Evolutionary conservation across 2,888 invertebrate genomes (phyloP), one percentile per base, ranked within the genome.

Genomic region (Drosophila prostipennis): DNA sequence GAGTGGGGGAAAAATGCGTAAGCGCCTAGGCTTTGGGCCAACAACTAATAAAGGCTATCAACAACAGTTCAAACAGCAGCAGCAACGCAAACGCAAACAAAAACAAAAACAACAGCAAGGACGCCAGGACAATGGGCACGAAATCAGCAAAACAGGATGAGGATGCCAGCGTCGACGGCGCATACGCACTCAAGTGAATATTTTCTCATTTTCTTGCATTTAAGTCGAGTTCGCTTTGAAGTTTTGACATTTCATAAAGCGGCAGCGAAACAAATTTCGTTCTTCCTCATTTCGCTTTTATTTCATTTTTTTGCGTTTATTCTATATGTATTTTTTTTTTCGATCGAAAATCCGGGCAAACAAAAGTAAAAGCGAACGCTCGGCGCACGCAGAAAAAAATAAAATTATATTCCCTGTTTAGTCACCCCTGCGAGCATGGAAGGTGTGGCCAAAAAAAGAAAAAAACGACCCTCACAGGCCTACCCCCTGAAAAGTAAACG

Each of bases 191-290:
- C 89, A 84, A 89, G 90, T 89, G 89, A 79, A 90, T 81, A 90
- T 89, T 84, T 90, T 85, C 80, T 80, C 81, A 90, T 90, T 90
- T 89, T 84, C 80, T 78, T 87, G 85, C 79, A 81, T 87, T 84
- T 83, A 79, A 78, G 77, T 86, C 76, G 77, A 81, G 81, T 80
- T 83, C 84, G 79, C 89, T 89, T 89, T 89, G 89, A 89, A 90
- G 89, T 89, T 89, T 88, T 89, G 88, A 90, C 87, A 89, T 89
- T 83, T 83, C 78, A 83, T 87, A 85, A 89, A 79, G 87, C 77
- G 79, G 81, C 73, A 49, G 60, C 58, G 51, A 65, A 63, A 54
- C 43, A 67, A 67, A 53, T 43, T 55, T 51, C 53, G 57, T 48
- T 53, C 55, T 42, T 58, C 48, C 72, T 54, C 37, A 56, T 59